Base-by-base conservation (phyloP, 2,888 invertebrate species). In the Eubasilissa splendida region DNA sequence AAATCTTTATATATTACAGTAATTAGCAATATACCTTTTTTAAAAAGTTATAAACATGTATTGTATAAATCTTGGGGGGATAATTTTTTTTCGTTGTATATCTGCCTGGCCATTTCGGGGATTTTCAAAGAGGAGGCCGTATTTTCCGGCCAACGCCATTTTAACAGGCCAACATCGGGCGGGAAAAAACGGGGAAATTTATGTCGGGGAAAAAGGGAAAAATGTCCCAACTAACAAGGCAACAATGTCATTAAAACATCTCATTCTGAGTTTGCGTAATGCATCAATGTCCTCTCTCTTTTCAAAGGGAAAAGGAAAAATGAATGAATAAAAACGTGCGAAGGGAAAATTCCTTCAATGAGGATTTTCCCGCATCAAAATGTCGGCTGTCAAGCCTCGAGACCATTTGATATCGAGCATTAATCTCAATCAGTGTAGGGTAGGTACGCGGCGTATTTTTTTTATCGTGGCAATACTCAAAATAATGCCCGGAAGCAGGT, bases 261-360 rank as follows among this genome's bases (percentile, higher is more conserved):
- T 65, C 63, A 52, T 53, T 56, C 76, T 54, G 65, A 52, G 52
- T 56, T 63, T 52, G 52, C 63, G 52, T 65, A 76, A 76, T 76
- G 76, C 76, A 76, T 76, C 76, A 76, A 76, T 76, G 76, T 76
- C 76, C 63, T 33, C 53, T 56, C 63, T 63, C 65, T 52, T 76
- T 76, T 76, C 60, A 76, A 53, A 14, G 8, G 31, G 54, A 63
- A 76, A 76, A 76, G 52, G 76, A 50, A n/a, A 76, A 63, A 65
- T 31, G 63, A 76, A 63, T 31, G 52, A 53, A 50, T 76, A 53
- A 65, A 22, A 76, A 76, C 76, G 9, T 76, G 14, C 56, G 31
- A 52, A 73, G 31, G 54, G 71, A 54, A 73, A 73, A 56, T 33
- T 73, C 70, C 50, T 54, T 58, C n/a, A 68, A 52, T 42, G 42